These are phyloP conservation scores for Lethenteron reissneri DNA, from an alignment of 2,113 vertebrate genomes.

Conservation along the genomic window DNA sequence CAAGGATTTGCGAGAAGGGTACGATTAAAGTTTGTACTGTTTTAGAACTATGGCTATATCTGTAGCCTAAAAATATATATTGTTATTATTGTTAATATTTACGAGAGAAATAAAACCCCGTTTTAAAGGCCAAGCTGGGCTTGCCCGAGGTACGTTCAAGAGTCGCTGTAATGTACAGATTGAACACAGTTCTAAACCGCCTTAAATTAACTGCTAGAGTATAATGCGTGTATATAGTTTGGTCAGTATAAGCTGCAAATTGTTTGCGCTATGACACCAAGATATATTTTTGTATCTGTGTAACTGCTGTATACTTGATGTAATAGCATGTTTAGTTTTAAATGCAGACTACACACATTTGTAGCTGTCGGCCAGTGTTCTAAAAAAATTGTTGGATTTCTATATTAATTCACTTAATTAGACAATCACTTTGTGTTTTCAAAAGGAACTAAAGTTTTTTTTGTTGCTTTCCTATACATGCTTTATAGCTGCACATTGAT, in stretches of 20 bases:
- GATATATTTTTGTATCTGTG: conserved; percentile 6
- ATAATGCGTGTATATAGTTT: not conserved
- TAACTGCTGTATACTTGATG: conserved; percentile 1
- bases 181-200: no score
- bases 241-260: not conserved
- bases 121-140: no score
- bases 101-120: no score
- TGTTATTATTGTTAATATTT: no score
- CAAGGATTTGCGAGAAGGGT: no score
- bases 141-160: no score
- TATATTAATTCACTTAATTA: not conserved
- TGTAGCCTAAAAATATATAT: no score
- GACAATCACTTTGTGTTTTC: conserved; percentile 5
- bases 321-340: not conserved
- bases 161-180: no score
- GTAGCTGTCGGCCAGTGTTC: conserved; percentile 4
- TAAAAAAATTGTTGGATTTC: not conserved
- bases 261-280: not conserved
- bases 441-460: conserved; percentile 1
- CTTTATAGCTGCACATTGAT: conserved; percentile 3
- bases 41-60: no score
- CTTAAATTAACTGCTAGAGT: no score
- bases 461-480: conserved; percentile 1
- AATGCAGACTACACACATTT: not conserved
- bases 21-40: no score